Evolutionary conservation across 2,888 invertebrate species (phyloP), one percentile per base, ranked within the genome.

Genomic region (Thereva nobilitata): DNA sequence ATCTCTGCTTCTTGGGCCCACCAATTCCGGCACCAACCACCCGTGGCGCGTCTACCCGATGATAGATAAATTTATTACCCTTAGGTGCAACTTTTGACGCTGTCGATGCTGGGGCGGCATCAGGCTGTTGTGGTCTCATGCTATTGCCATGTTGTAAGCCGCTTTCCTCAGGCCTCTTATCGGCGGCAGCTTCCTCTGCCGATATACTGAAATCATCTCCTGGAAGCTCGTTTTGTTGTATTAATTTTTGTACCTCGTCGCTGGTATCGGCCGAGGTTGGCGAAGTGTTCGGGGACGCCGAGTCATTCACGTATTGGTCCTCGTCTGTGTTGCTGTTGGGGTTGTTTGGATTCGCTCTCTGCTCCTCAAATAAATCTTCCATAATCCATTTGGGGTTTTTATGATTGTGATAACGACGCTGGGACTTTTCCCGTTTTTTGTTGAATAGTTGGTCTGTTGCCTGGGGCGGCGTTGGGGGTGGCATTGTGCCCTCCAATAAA

Each of bases 41-140:
- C 57, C 76, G 74, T 4, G 78, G 76, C 53, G 76, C 77, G 5
- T 77, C 75, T 1, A 80, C 79, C 12, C 80, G 77, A 74, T 80
- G 80, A 70, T 80, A 80, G 44, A 78, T 76, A 67, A 80, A 80
- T 37, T 78, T 76, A 70, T 75, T 79, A 9, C 76, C 74, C 66
- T 73, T 74, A 23, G 70, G 67, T 49, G 70, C 66, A 2, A 65
- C 52, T 64, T 66, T 66, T n/a, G 66, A 45, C 10, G 45, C 4
- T 45, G 44, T 52, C 41, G 53, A 35, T 10, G 44, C 55, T 37
- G 53, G 57, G 10, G 45, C 35, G 63, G 23, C 63, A 63, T 42
- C 42, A 5, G 37, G 52, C 6, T 34, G 5, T 52, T 63, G 44
- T 42, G 41, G 35, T 23, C 42, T 23, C 37, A 59, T 59, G 37